Evolutionary conservation across 1,140 invertebrate genomes (phyloP).

Genomic region (Drosophila tristis): DNA sequence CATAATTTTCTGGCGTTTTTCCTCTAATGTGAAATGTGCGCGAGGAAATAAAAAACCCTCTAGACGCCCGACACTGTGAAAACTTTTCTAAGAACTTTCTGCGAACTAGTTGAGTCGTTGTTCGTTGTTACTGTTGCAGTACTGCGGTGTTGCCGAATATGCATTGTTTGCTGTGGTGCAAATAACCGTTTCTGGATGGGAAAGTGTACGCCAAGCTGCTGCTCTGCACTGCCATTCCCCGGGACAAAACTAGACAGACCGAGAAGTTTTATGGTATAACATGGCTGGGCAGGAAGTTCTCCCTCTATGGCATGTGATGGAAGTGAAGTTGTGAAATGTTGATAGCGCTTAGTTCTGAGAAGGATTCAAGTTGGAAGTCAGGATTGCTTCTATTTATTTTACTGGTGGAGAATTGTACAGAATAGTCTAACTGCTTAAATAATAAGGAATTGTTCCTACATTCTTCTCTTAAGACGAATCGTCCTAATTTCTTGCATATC

Average conservation of each 20-base stretch:
- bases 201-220: constrained; percentile 63
- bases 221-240: constrained; percentile 13
- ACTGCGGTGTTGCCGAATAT: constrained; percentile 44
- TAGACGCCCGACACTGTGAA: constrained; percentile 16
- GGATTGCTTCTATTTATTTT: too few relatives aligned
- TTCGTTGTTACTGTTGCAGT: constrained; percentile 22
- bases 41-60: neutral
- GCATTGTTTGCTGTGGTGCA: constrained; percentile 67
- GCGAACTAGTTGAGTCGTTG: constrained; percentile 31
- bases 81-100: constrained; percentile 66
- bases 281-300: constrained; percentile 4
- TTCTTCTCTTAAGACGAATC: too few relatives aligned
- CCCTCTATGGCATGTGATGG: constrained; percentile 13
- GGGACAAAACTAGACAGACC: constrained; percentile 41
- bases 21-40: constrained; percentile 70
- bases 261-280: constrained; percentile 46
- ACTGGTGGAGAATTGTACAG: too few relatives aligned
- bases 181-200: constrained; percentile 49
- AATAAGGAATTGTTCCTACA: too few relatives aligned
- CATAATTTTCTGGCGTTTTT: constrained; percentile 73
- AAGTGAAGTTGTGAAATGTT: constrained; percentile 6
- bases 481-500: too few relatives aligned
- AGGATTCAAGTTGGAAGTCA: too few relatives aligned
- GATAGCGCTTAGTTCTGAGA: too few relatives aligned
- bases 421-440: too few relatives aligned